Conservation (phyloP, 2,888 invertebrate species). For the Leptinotarsa juncta region DNA sequence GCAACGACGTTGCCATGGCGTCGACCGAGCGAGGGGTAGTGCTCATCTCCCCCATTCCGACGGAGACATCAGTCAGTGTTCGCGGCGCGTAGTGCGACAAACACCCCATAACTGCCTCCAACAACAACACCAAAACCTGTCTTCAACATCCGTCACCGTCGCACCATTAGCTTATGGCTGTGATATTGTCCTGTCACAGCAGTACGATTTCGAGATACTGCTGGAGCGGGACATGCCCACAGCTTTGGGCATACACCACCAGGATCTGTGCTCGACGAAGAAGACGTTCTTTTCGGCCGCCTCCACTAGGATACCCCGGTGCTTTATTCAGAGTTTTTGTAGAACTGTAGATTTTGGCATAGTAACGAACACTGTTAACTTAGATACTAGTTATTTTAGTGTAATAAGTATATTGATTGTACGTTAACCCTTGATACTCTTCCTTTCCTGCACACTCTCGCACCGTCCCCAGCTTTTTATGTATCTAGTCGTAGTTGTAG, state of each 20-base stretch:
- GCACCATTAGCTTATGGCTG: conserved; percentile 64
- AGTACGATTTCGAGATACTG: conserved; percentile 89
- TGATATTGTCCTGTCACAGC: conserved; percentile 99
- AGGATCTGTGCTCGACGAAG: conserved; percentile 1
- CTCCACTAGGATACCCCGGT: conserved; percentile 27
- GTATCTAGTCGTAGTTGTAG: conserved; percentile 49
- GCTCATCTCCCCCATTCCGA: conserved; percentile 26
- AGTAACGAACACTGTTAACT: conserved; percentile 35
- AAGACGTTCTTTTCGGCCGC: conserved; percentile 15
- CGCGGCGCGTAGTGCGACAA: conserved; percentile 33
- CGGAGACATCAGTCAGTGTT: conserved; percentile 33
- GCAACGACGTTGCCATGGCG: conserved; percentile 64
- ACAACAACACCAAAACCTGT: conserved; percentile 31
- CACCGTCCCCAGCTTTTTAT: conserved; percentile 45
- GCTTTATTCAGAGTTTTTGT: conserved; percentile 21
- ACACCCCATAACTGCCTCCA: conserved; percentile 52
- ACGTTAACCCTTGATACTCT: conserved; percentile 38
- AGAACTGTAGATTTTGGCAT: conserved; percentile 28
- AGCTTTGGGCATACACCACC: conserved; percentile 58
- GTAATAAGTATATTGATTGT: conserved; percentile 47
- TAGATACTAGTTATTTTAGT: conserved; percentile 32
- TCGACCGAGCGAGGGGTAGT: conserved; percentile 56
- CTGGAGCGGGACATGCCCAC: conserved; percentile 92
- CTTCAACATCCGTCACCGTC: conserved; percentile 27
- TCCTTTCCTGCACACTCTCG: conserved; percentile 27